Conservation (phyloP, 2,113 vertebrate genomes). For the Neogale vison region DNA sequence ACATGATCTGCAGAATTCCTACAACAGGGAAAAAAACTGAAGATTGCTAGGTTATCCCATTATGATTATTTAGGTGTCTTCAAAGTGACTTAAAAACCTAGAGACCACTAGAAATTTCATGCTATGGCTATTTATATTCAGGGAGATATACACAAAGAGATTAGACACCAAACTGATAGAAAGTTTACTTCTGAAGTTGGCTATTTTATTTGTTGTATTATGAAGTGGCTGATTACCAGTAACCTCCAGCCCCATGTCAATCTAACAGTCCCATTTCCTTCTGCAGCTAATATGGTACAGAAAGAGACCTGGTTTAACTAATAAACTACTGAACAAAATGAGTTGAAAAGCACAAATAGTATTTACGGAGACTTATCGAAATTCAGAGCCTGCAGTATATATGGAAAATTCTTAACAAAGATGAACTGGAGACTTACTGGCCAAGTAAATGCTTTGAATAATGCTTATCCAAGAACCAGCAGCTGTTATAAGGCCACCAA, state of each 20-base stretch:
- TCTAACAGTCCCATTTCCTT: not conserved
- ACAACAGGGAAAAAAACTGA: constrained; percentile 21
- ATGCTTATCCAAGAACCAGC: not conserved
- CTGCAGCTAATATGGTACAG: constrained; percentile 10
- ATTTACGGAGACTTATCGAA: not conserved
- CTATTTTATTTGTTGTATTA: constrained; percentile 29
- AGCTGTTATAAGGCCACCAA: constrained; percentile 47
- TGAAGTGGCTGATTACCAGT: not conserved
- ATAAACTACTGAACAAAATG: not conserved
- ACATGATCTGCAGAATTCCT: constrained; percentile 41
- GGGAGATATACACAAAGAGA: constrained; percentile 19
- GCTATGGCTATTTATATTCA: not conserved
- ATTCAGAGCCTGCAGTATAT: constrained; percentile 47
- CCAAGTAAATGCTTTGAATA: constrained; percentile 68
- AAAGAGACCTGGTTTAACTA: constrained; percentile 45
- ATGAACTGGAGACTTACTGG: constrained; percentile 57
- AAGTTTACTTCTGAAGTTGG: constrained; percentile 50
- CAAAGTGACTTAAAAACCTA: constrained; percentile 63
- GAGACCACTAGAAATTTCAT: constrained; percentile 57
- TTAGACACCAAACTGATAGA: constrained; percentile 42
- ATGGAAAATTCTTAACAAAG: constrained; percentile 31
- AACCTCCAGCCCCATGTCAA: not conserved
- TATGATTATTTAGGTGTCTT: constrained; percentile 56
- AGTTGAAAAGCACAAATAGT: constrained; percentile 48
- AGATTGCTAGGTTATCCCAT: constrained; percentile 56